phyloP scores from a whole-genome alignment of 92 coral and sea anemone species.

The Phymanthus crucifer region DNA sequence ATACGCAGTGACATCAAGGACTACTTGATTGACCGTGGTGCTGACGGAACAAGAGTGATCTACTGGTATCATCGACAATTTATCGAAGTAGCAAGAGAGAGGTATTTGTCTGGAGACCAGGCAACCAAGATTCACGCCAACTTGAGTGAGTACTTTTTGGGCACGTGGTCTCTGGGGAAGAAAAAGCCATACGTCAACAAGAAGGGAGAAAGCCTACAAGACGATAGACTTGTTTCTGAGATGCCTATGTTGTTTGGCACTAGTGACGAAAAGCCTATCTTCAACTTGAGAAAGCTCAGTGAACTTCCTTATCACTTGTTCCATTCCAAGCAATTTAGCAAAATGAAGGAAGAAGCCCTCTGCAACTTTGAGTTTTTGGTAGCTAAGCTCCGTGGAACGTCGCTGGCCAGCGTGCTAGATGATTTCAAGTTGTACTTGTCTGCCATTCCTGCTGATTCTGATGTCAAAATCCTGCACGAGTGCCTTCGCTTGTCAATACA shows the following conservation, averaged over 20 bases:
- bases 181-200: conserved; percentile 88
- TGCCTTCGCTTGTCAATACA: conserved; percentile 75
- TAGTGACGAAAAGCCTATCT: conserved; percentile 67
- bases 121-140: conserved; percentile 71
- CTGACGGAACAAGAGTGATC: conserved; percentile 91
- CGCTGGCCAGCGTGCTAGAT: conserved; percentile 62
- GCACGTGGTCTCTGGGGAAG: conserved; percentile 82
- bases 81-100: conserved; percentile 86
- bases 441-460: conserved; percentile 73
- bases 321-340: conserved; percentile 61
- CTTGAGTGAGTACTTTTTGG: conserved; percentile 89
- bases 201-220: conserved; percentile 68
- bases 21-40: conserved; percentile 92
- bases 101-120: conserved; percentile 66
- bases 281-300: conserved; percentile 84
- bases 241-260: conserved; percentile 86
- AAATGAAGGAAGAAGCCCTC: conserved; percentile 71
- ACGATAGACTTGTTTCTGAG: conserved; percentile 85
- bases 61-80: conserved; percentile 99
- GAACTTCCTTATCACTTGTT: conserved; percentile 89
- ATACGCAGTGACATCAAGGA: conserved; percentile 91
- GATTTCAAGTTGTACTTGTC: conserved; percentile 73
- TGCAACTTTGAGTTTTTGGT: conserved; percentile 88
- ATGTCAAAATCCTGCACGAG: conserved; percentile 81
- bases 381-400: conserved; percentile 83